These are phyloP conservation scores for Spinibarbus caldwelli DNA, from an alignment of 2,797 vertebrate species.

Conservation along the genomic window DNA sequence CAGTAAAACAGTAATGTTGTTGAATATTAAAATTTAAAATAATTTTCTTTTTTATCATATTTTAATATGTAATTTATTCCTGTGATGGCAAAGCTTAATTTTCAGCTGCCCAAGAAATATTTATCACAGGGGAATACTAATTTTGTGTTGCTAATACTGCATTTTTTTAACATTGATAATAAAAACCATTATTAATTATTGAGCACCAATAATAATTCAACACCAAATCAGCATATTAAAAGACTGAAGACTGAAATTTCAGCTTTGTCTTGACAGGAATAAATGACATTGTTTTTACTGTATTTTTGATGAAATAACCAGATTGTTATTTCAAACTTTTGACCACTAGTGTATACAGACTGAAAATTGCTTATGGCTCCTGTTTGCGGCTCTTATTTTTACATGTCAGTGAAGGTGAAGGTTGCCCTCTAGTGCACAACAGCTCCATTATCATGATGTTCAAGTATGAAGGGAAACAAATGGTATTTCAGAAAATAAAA, in stretches of 20 bases:
- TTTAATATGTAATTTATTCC: not conserved
- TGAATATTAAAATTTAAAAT: not conserved
- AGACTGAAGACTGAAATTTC: not conserved
- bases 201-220: too few species aligned
- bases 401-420: not conserved
- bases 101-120: not conserved
- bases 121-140: not conserved
- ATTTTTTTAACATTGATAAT: not conserved
- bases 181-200: not conserved
- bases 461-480: conserved; percentile 25
- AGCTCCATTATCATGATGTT: not conserved
- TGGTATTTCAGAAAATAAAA: conserved; percentile 45
- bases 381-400: too few species aligned
- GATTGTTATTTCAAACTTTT: not conserved
- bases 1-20: not conserved
- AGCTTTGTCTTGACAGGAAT: not conserved
- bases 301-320: not conserved
- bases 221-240: not conserved
- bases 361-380: too few species aligned
- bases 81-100: not conserved
- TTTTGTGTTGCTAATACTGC: not conserved
- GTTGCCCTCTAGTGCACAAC: not conserved
- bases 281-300: not conserved
- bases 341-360: not conserved
- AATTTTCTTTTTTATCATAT: not conserved